Conservation (phyloP, 2,888 invertebrate genomes). For the Cylloceria caligata region DNA sequence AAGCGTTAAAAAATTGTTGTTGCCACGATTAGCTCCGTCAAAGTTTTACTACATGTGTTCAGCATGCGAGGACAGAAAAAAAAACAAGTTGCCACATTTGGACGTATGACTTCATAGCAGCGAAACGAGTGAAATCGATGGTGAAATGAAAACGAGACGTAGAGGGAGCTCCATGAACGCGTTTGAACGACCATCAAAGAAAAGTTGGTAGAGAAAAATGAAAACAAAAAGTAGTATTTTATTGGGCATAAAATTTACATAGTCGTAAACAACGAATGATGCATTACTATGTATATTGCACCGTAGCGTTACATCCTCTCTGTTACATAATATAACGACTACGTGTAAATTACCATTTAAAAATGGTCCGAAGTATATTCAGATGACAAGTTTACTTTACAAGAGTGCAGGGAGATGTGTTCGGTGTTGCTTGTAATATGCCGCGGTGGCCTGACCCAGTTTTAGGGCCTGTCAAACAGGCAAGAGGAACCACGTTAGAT, state of each 20-base stretch:
- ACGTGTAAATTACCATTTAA: slow-evolving; percentile 38
- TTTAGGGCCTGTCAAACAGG: slow-evolving; percentile 42
- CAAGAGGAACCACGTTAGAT: slow-evolving; percentile 38
- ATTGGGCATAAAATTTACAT: not conserved
- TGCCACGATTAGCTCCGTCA: slow-evolving; percentile 25
- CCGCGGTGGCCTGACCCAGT: slow-evolving; percentile 55
- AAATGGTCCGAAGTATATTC: slow-evolving; percentile 18
- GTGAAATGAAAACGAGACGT: slow-evolving; percentile 57
- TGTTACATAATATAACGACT: slow-evolving; percentile 2
- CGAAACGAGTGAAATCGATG: slow-evolving; percentile 67
- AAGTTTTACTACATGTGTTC: slow-evolving; percentile 18
- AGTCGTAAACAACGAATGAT: not conserved
- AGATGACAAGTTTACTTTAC: slow-evolving; percentile 38
- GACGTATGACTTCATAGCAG: slow-evolving; percentile 69
- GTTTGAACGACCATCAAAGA: slow-evolving; percentile 39
- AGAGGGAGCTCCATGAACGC: slow-evolving; percentile 4
- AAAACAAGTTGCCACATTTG: slow-evolving; percentile 68
- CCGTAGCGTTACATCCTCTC: slow-evolving; percentile 4
- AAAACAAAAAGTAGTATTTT: slow-evolving; percentile 15
- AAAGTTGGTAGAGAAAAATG: slow-evolving; percentile 2
- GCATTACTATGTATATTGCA: slow-evolving; percentile 12
- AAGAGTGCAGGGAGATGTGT: slow-evolving; percentile 19
- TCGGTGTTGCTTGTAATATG: slow-evolving; percentile 11
- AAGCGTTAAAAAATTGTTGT: slow-evolving; percentile 24
- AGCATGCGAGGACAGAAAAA: slow-evolving; percentile 40